These are phyloP conservation scores for Chauna torquata DNA, from an alignment of 2,113 vertebrate genomes.

Conservation along the genomic window DNA sequence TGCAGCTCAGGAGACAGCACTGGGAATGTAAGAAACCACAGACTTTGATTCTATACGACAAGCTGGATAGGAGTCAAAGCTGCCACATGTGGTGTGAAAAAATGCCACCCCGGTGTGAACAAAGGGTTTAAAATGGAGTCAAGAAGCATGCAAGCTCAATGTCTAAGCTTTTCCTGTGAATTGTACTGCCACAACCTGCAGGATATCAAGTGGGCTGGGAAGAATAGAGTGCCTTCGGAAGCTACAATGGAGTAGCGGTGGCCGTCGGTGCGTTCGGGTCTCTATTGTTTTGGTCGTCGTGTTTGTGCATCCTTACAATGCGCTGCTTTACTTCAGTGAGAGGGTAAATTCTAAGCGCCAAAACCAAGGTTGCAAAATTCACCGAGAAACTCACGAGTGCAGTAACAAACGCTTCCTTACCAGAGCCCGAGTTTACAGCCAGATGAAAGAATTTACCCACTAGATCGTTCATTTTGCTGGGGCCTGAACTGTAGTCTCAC, in stretches of 20 bases:
- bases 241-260: slow-evolving; percentile 68
- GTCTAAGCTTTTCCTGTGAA: slow-evolving; percentile 85
- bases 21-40: slow-evolving; percentile 61
- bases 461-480: not conserved
- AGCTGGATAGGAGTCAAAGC: slow-evolving; percentile 84
- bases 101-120: slow-evolving; percentile 87
- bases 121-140: slow-evolving; percentile 87
- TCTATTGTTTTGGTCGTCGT: slow-evolving; percentile 74
- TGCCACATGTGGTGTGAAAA: slow-evolving; percentile 86
- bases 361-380: slow-evolving; percentile 65
- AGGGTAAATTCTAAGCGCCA: slow-evolving; percentile 68
- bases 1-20: slow-evolving; percentile 45
- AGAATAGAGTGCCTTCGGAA: slow-evolving; percentile 75
- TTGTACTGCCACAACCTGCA: slow-evolving; percentile 81
- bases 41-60: slow-evolving; percentile 83
- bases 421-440: not conserved
- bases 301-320: slow-evolving; percentile 69
- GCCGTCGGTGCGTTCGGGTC: slow-evolving; percentile 51
- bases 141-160: slow-evolving; percentile 82
- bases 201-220: slow-evolving; percentile 78
- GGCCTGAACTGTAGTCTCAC: not conserved
- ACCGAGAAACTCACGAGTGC: slow-evolving; percentile 34
- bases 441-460: slow-evolving; percentile 13
- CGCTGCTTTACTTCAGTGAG: slow-evolving; percentile 67
- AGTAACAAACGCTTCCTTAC: slow-evolving; percentile 11